These are phyloP conservation scores for Scaptomyza montana DNA, from an alignment of 1,140 invertebrate species.

Conservation along the genomic window DNA sequence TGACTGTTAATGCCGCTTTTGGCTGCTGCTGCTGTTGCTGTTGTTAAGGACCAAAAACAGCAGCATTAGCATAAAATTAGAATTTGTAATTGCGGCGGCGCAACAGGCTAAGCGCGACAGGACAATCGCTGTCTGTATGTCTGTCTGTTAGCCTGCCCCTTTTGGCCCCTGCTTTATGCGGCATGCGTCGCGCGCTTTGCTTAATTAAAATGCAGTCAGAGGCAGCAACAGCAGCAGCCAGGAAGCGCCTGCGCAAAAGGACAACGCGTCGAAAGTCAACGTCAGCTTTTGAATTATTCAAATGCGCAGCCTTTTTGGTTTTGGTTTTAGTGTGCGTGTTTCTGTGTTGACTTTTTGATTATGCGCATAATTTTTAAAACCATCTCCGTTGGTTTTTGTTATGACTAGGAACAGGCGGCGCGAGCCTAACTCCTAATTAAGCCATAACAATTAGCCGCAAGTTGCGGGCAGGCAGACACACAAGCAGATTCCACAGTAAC, in stretches of 20 bases:
- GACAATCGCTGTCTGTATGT: slow-evolving; percentile 11
- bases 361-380: slow-evolving; percentile 74
- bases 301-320: slow-evolving; percentile 72
- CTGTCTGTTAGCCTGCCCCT: not conserved
- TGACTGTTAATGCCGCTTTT: not conserved
- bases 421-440: slow-evolving; percentile 64
- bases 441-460: slow-evolving; percentile 70
- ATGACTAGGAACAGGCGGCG: slow-evolving; percentile 49
- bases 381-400: slow-evolving; percentile 35
- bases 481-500: slow-evolving; percentile 5
- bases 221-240: slow-evolving; percentile 11
- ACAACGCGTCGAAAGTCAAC: slow-evolving; percentile 49
- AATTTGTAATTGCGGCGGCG: slow-evolving; percentile 82
- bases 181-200: slow-evolving; percentile 67
- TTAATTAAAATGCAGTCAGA: slow-evolving; percentile 78
- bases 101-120: slow-evolving; percentile 60
- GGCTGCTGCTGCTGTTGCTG: slow-evolving; percentile 5
- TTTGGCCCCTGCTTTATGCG: slow-evolving; percentile 41
- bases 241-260: slow-evolving; percentile 77
- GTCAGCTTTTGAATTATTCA: slow-evolving; percentile 79
- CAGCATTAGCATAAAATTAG: slow-evolving; percentile 82
- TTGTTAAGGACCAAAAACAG: slow-evolving; percentile 58
- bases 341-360: slow-evolving; percentile 74
- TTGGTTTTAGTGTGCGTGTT: not conserved
- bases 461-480: slow-evolving; percentile 9